Conservation (phyloP, 2,888 invertebrate genomes). For the Tortricodes alternella region DNA sequence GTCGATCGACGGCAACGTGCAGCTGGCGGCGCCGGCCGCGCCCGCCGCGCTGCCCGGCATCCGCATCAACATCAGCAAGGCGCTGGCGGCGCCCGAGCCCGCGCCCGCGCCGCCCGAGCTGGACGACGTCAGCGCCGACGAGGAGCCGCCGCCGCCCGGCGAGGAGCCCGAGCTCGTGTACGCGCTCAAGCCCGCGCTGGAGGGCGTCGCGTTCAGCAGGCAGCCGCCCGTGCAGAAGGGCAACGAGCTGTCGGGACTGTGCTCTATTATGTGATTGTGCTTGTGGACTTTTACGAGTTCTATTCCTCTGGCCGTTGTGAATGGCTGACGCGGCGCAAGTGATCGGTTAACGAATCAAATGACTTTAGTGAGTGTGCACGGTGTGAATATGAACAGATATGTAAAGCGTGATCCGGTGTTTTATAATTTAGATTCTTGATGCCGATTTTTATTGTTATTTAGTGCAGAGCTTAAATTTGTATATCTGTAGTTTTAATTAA, state of each 20-base stretch:
- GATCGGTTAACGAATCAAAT: too few species aligned
- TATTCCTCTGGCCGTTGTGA: too few species aligned
- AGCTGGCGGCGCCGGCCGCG: conserved; percentile 76
- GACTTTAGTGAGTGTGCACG: too few species aligned
- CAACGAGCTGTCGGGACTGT: conserved; percentile 91
- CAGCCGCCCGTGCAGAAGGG: conserved; percentile 89
- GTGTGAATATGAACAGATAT: too few species aligned
- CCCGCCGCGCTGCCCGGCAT: conserved; percentile 82
- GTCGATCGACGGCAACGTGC: conserved; percentile 91
- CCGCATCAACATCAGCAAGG: conserved; percentile 92
- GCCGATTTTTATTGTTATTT: background rate
- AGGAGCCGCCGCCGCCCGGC: conserved; percentile 83
- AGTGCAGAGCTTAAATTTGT: background rate
- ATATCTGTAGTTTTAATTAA: background rate
- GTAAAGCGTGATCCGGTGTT: too few species aligned
- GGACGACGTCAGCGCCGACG: conserved; percentile 64
- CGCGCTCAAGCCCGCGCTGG: conserved; percentile 85
- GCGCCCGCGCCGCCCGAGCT: conserved; percentile 51
- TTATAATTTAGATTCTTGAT: too few species aligned
- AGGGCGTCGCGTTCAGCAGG: conserved; percentile 85
- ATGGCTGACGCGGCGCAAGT: too few species aligned
- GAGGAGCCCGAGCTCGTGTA: conserved; percentile 80
- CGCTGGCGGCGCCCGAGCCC: conserved; percentile 71
- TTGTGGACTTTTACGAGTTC: too few species aligned
- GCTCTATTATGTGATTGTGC: conserved; percentile 89